These are phyloP conservation scores for Pterobdella sp. DNA, from an alignment of 2,888 invertebrate species.

Conservation along the genomic window DNA sequence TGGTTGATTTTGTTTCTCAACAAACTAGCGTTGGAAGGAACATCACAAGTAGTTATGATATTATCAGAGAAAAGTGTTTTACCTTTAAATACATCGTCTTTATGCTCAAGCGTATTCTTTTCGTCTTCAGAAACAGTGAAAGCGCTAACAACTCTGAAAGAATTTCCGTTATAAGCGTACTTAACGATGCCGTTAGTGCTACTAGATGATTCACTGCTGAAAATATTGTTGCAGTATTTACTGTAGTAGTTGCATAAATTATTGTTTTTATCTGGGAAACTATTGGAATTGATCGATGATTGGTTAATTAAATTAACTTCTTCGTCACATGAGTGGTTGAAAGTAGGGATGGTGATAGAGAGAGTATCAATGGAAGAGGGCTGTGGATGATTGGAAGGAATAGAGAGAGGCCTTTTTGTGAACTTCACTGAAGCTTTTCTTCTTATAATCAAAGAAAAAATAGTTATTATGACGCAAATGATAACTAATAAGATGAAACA, in stretches of 20 bases:
- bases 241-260: not conserved
- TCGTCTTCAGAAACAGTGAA: not conserved
- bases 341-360: not conserved
- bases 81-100: not conserved
- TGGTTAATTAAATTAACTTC: constrained; percentile 3
- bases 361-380: not conserved
- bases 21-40: not conserved
- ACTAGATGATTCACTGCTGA: not conserved
- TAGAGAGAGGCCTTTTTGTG: not conserved
- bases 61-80: too few relatives aligned
- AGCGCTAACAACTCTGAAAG: not conserved
- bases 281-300: not conserved
- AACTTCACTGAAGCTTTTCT: not conserved
- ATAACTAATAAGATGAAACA: not conserved
- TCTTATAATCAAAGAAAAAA: not conserved
- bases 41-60: not conserved
- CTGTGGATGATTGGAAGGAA: not conserved
- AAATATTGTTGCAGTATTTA: not conserved
- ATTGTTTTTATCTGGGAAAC: not conserved
- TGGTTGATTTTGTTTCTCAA: constrained; percentile 3
- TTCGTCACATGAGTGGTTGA: not conserved
- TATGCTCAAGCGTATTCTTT: not conserved
- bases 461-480: not conserved
- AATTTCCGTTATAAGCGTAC: not conserved
- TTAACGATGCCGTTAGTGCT: too few relatives aligned